phyloP scores from a whole-genome alignment of 2,797 vertebrate species.

The Notoglanidium macrostoma region DNA sequence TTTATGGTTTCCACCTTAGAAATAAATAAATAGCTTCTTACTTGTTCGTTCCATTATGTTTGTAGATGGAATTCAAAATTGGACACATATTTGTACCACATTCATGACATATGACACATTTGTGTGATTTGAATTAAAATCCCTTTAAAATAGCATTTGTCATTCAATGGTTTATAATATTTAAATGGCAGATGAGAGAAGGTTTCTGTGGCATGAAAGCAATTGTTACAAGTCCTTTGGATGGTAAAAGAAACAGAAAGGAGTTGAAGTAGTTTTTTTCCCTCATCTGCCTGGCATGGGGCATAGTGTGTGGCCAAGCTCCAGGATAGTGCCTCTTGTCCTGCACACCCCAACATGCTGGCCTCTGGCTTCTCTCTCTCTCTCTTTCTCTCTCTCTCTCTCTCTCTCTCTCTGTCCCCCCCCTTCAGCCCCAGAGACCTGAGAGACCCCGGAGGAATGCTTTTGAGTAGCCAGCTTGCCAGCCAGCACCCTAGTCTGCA shows the following conservation, averaged over 20 bases:
- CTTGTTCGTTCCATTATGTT: not conserved
- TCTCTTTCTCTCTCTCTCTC: not conserved
- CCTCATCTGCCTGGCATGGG: conserved; percentile 44
- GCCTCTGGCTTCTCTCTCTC: conserved; percentile 70
- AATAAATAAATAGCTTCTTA: not conserved
- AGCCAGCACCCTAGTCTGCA: conserved; percentile 48
- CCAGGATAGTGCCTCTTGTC: conserved; percentile 63
- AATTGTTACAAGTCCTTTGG: conserved; percentile 24
- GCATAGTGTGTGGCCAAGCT: conserved; percentile 64
- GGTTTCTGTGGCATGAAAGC: conserved; percentile 19
- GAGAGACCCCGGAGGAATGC: conserved; percentile 76
- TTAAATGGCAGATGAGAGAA: conserved; percentile 4
- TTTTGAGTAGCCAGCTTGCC: conserved; percentile 67
- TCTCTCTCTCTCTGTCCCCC: not conserved
- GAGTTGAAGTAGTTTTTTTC: conserved; percentile 9
- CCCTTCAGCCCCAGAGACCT: conserved; percentile 72
- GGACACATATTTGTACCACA: not conserved
- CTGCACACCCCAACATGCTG: conserved; percentile 72
- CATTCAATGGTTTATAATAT: not conserved
- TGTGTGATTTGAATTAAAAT: not conserved
- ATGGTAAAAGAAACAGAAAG: conserved; percentile 30
- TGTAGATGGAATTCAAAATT: not conserved
- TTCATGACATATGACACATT: not conserved
- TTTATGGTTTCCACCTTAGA: not conserved
- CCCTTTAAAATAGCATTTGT: not conserved